phyloP scores from a whole-genome alignment of 2,797 vertebrate genomes.

The Micropoecilia bifurca region DNA sequence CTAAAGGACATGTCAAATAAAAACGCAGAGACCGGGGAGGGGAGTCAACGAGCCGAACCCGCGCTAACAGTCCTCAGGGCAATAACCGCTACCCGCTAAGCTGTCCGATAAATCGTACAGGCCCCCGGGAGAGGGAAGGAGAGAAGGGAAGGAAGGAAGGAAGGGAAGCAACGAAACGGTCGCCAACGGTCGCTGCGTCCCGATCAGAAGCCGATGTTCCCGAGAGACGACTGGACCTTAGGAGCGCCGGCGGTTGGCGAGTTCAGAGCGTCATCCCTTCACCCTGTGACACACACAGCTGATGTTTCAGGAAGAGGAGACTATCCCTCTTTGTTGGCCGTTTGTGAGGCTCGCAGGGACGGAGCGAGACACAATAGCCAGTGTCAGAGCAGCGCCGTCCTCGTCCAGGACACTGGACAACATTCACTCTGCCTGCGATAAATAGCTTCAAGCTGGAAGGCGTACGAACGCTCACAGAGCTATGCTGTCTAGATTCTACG shows the following conservation, averaged over 20 bases:
- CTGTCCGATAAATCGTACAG: conserved; percentile 68
- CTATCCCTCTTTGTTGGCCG: conserved; percentile 74
- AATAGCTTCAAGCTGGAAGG: conserved; percentile 50
- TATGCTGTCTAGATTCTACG: conserved; percentile 38
- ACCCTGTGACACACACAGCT: conserved; percentile 44
- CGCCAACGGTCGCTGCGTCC: conserved; percentile 45
- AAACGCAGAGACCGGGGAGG: conserved; percentile 52
- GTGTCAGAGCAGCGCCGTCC: conserved; percentile 67
- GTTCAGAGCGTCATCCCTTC: conserved; percentile 56
- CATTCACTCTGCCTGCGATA: conserved; percentile 53
- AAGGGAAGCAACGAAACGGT: conserved; percentile 15
- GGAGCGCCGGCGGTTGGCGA: conserved; percentile 39
- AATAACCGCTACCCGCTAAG: conserved; percentile 63
- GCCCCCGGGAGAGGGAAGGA: conserved; percentile 14
- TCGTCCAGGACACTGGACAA: conserved; percentile 59
- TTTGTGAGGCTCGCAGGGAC: conserved; percentile 44
- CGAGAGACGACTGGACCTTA: conserved; percentile 18
- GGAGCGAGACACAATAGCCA: conserved; percentile 63
- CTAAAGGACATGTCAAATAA: conserved; percentile 83
- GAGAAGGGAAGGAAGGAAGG: conserved; percentile 18
- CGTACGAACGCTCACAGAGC: conserved; percentile 38
- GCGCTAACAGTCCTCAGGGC: conserved; percentile 69
- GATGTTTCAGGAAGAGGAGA: conserved; percentile 51
- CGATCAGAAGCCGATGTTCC: conserved; percentile 40
- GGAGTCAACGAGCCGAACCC: conserved; percentile 66